Evolutionary conservation across 2,797 vertebrate genomes (phyloP), one percentile per base, ranked within the genome.

Genomic region (Atherinosoma microstoma): DNA sequence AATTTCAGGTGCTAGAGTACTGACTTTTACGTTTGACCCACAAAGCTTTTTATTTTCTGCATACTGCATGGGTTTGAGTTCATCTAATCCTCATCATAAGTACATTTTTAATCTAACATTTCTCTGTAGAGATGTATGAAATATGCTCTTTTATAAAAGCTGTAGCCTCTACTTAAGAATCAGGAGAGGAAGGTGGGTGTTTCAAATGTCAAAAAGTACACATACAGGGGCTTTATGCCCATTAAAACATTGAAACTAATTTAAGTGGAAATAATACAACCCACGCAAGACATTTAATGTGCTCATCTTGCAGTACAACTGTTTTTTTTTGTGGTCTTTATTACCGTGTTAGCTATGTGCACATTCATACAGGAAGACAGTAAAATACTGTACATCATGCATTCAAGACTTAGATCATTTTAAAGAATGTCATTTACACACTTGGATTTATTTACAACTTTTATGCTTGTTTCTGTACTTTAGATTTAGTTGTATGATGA

Each of bases 221-320:
- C 56, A 59, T 3, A 9, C 10, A 78, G 67, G 64, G 84, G 75
- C 65, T 81, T 72, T 49, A 63, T 58, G 16, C 1, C 57, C 71
- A 81, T 76, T 73, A 83, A 77, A 54, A 32, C 27, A 15, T 63
- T 70, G 82, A 89, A 89, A 88, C 30, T 47, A 59, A 82, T 67
- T 83, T 75, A 67, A 18, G 53, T 45, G 80, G 80, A 84, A 87
- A 78, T 62, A 10, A 59, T 78, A 84, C 30, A 58, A 18, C 83
- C 87, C 75, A 86, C 84, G 58, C 70, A 76, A 60, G 67, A 58
- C 75, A 7, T 36, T 77, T 38, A 56, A 30, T 8, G 13, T 13
- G 3, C 12, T 58, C 32, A 24, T 61, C 6, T 45, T 38, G 27
- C 3, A 49, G 15, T 65, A 24, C 24, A 56, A 24, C 5, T 5